Evolutionary conservation across 2,113 vertebrate species (phyloP), one percentile per base, ranked within the genome.

Genomic region (Vulpes ferrilata): DNA sequence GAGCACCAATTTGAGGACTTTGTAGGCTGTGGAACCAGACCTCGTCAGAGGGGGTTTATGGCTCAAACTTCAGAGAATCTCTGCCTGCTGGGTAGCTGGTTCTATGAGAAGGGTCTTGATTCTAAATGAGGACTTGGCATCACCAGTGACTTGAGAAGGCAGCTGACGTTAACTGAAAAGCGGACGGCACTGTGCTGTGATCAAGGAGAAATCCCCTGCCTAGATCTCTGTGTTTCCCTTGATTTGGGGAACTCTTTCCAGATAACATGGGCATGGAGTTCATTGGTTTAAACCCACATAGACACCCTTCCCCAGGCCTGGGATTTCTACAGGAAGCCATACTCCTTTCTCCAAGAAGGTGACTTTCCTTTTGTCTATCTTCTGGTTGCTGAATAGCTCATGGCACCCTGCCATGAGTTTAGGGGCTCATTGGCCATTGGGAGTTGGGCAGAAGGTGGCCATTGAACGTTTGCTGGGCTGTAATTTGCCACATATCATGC

Each of bases 381-480:
- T 38, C 92, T 38, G 85, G 57, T 90, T 86, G 19, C 15, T 71
- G 48, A 9, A 13, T 22, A 38, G 51, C 25, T 3, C 3, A 0
- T 2, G 19, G 3, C 3, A 0, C 19, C 57, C 79, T 79, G 88
- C 92, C 62, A 73, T 43, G 43, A 43, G 43, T 43, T 43, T 43
- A 43, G 43, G 35, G 43, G 30, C 96, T 93, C 81, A 64, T 87
- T 90, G 96, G 88, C 43, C 92, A 81, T 78, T 95, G 59, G 89
- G 95, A 97, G 76, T 27, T 65, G 51, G 13, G 2, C 73, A 83
- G 30, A n/a, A 74, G 84, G 80, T 19, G 27, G 59, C 15, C 5
- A 78, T 71, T 9, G 73, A 57, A 73, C 13, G 43, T 48, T 9
- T 43, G 51, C 32, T 0, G 13, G 0, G 20, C 60, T 79, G 17